Conservation (phyloP, 2,888 invertebrate species). For the Dromius quadrimaculatus region DNA sequence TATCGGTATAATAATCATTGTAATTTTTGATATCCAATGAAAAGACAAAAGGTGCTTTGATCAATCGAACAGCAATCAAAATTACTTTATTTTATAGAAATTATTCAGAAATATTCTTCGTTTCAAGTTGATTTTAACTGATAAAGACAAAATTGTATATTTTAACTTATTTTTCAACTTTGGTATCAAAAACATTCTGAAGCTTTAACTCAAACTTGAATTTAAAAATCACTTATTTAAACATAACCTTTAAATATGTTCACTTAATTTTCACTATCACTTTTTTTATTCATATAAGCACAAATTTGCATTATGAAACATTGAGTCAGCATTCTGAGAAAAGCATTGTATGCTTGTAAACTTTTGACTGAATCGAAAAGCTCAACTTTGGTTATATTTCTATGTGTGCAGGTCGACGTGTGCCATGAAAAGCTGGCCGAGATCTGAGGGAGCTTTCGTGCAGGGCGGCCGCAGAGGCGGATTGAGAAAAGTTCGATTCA, state of each 20-base stretch:
- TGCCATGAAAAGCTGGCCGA: constrained; percentile 36
- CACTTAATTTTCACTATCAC: constrained; percentile 8
- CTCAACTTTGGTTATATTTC: background rate
- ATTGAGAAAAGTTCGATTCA: constrained; percentile 20
- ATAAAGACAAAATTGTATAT: background rate
- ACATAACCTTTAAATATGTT: background rate
- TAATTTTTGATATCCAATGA: too few relatives aligned
- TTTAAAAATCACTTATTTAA: background rate
- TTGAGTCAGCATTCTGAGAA: too few relatives aligned
- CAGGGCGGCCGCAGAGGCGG: constrained; percentile 7
- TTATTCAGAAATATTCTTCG: background rate
- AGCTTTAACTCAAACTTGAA: background rate
- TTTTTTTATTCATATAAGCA: constrained; percentile 9
- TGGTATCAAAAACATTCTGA: constrained; percentile 21
- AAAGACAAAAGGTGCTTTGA: background rate
- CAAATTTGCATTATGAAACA: too few relatives aligned
- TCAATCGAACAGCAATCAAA: background rate
- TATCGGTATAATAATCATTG: too few relatives aligned
- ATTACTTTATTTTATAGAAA: background rate
- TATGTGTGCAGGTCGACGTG: constrained; percentile 6
- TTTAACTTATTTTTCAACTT: constrained; percentile 26
- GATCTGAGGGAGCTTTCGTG: constrained; percentile 5
- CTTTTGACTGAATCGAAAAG: constrained; percentile 3
- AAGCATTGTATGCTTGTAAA: too few relatives aligned
- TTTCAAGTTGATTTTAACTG: constrained; percentile 1